Evolutionary conservation across 2,888 invertebrate species (phyloP).

Genomic region (Fragum whitleyi): DNA sequence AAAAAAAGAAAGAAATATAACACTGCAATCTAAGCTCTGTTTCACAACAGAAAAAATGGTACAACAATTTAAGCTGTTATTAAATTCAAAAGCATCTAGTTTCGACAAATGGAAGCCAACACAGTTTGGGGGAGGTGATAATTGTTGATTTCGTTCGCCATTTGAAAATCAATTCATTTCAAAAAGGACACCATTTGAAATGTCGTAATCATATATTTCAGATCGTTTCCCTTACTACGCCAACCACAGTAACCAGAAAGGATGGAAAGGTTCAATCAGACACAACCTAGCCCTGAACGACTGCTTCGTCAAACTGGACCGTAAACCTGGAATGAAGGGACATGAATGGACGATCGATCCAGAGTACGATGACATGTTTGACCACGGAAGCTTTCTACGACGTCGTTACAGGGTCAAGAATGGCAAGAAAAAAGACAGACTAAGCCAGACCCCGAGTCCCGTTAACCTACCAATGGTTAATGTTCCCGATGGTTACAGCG

Average conservation of each 20-base stretch:
- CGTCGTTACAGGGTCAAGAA: constrained; percentile 78
- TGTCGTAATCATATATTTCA: constrained; percentile 37
- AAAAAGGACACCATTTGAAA: too few species aligned
- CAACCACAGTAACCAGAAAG: constrained; percentile 73
- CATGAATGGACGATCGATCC: constrained; percentile 80
- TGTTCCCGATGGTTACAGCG: neutral
- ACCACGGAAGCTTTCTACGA: constrained; percentile 79
- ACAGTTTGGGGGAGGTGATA: too few species aligned
- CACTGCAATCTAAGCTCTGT: too few species aligned
- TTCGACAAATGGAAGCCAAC: too few species aligned
- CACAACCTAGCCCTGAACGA: constrained; percentile 82
- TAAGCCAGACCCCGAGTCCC: neutral
- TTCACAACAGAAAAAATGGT: too few species aligned
- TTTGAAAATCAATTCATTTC: too few species aligned
- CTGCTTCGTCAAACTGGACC: constrained; percentile 79
- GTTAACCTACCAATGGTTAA: neutral
- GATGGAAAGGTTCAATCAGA: constrained; percentile 81
- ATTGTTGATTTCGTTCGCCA: too few species aligned
- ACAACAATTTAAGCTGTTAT: too few species aligned
- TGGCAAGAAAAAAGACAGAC: constrained; percentile 56
- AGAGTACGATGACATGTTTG: constrained; percentile 80
- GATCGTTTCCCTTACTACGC: constrained; percentile 77
- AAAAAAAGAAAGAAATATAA: too few species aligned
- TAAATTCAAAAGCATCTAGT: too few species aligned
- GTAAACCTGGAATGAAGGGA: constrained; percentile 78